A percentile compares a stretch with the other conserved stretches of the same genome.
phyloP scores from a whole-genome alignment of 2,888 invertebrate genomes.

The Tricholauxania praeusta region DNA sequence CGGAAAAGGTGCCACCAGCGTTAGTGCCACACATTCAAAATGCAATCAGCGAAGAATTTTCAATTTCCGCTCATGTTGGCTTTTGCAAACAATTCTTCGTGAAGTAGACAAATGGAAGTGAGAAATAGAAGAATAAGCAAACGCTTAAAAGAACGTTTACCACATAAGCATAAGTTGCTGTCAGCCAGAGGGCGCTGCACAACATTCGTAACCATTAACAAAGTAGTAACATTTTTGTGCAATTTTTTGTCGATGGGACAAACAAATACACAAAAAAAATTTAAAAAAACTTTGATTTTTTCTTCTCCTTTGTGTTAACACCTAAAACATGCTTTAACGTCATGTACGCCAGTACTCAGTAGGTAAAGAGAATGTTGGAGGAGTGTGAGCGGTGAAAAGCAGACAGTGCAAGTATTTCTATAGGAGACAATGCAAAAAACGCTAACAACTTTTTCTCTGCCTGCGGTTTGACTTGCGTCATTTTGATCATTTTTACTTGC shows the following conservation, averaged over 20 bases:
- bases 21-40: constrained; percentile 21
- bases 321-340: background rate
- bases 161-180: constrained; percentile 14
- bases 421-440: background rate
- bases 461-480: background rate
- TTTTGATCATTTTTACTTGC: background rate
- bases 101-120: background rate
- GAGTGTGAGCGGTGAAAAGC: too few relatives aligned
- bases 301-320: background rate
- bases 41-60: constrained; percentile 32
- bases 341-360: background rate
- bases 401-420: too few relatives aligned
- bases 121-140: background rate
- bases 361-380: too few relatives aligned
- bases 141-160: background rate
- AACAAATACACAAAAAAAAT: background rate
- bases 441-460: background rate
- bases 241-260: too few relatives aligned
- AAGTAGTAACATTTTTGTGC: constrained; percentile 22
- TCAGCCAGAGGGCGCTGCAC: constrained; percentile 22
- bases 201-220: constrained; percentile 27
- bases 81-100: background rate
- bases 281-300: constrained; percentile 9
- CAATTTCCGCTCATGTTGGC: constrained; percentile 31
- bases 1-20: too few relatives aligned